These are phyloP conservation scores for Loxodonta africana DNA, from an alignment of 2,113 vertebrate species.

Conservation along the genomic window DNA sequence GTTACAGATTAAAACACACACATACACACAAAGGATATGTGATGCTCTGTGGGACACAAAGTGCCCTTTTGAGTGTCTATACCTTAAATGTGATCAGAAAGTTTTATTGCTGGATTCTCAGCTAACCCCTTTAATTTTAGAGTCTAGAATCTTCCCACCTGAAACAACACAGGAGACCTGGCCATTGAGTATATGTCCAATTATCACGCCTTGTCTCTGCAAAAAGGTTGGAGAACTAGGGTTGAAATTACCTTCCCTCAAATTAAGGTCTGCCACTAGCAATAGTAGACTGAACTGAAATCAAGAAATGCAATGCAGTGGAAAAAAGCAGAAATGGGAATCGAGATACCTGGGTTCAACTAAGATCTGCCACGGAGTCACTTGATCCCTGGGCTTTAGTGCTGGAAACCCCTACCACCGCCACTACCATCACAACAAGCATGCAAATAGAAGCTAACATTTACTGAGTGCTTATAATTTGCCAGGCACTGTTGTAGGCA, in stretches of 20 bases:
- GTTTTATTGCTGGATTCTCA: neutral
- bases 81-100: neutral
- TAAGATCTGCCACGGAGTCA: neutral
- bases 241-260: neutral
- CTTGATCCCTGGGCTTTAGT: neutral
- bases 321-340: neutral
- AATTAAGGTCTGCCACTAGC: neutral
- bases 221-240: neutral
- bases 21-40: neutral
- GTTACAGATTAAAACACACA: neutral
- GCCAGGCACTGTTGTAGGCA: neutral
- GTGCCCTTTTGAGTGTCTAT: neutral
- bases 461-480: too few species aligned
- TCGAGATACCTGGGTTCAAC: neutral
- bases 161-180: neutral
- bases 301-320: neutral
- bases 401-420: neutral
- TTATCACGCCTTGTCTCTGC: neutral
- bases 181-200: neutral
- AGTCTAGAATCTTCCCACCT: neutral
- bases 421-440: neutral
- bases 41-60: neutral
- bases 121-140: neutral
- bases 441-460: accelerated
- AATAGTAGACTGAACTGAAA: neutral